Conservation (phyloP, 2,888 invertebrate species). For the Melolontha melolontha region DNA sequence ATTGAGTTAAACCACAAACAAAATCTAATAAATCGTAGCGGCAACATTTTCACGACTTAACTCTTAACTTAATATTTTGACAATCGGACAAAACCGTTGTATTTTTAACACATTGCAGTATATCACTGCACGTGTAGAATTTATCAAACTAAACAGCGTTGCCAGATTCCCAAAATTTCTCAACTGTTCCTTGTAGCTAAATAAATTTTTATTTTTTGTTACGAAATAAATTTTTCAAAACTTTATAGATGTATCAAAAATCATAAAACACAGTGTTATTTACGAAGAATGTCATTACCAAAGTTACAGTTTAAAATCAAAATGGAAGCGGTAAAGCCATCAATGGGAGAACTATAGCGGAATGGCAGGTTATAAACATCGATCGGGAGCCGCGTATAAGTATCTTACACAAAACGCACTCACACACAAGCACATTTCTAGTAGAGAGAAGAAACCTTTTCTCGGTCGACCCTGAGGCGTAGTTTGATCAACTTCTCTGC, state of each 20-base stretch:
- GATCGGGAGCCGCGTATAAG: slow-evolving; percentile 13
- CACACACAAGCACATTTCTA: neutral
- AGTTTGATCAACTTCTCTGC: slow-evolving; percentile 64
- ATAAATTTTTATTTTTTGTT: no score
- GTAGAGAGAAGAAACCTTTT: slow-evolving; percentile 10
- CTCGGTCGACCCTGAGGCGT: slow-evolving; percentile 42
- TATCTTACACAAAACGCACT: slow-evolving; percentile 1
- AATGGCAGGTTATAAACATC: slow-evolving; percentile 33
- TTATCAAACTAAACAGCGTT: no score
- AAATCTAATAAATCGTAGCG: no score
- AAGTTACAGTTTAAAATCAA: slow-evolving; percentile 17
- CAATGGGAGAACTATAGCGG: slow-evolving; percentile 13
- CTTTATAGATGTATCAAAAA: slow-evolving; percentile 41
- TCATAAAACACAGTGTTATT: neutral
- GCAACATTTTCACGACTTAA: no score
- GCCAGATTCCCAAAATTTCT: no score
- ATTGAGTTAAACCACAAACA: no score
- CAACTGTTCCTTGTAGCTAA: no score
- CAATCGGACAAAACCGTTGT: no score
- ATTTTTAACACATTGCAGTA: no score
- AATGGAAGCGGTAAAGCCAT: slow-evolving; percentile 27
- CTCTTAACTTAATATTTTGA: no score
- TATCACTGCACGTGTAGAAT: no score
- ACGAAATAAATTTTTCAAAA: no score
- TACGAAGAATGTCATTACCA: neutral